phyloP scores from a whole-genome alignment of 2,797 vertebrate species.

The Phaenicophaeus curvirostris region DNA sequence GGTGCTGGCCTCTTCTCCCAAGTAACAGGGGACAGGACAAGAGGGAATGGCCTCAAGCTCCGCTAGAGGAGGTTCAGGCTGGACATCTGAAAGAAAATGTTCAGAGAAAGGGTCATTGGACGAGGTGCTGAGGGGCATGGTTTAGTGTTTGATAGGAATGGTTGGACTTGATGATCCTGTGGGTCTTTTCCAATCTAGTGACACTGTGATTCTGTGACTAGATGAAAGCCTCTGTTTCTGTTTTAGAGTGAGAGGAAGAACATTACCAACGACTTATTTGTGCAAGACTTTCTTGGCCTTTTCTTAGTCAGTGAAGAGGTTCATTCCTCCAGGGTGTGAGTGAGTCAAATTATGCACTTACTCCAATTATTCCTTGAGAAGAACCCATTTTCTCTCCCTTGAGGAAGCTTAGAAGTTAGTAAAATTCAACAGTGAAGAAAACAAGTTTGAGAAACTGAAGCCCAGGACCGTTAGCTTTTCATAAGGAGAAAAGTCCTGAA shows the following conservation, averaged over 20 bases:
- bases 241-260: background rate
- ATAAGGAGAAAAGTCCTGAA: background rate
- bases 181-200: too few relatives aligned
- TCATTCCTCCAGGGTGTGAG: background rate
- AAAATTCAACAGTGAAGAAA: background rate
- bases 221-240: background rate
- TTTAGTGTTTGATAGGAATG: too few relatives aligned
- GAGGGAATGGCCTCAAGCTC: too few relatives aligned
- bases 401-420: background rate
- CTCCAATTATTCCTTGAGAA: background rate
- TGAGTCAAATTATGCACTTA: background rate
- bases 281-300: fast-evolving
- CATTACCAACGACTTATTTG: background rate
- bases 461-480: background rate
- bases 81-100: too few relatives aligned
- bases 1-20: too few relatives aligned
- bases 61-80: too few relatives aligned
- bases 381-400: background rate
- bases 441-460: background rate
- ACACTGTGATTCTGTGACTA: background rate
- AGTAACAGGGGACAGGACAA: too few relatives aligned
- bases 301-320: background rate
- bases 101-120: too few relatives aligned
- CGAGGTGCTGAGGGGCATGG: too few relatives aligned
- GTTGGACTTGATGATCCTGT: too few relatives aligned